phyloP scores from a whole-genome alignment of 2,113 vertebrate genomes.

The Pimephales promelas region DNA sequence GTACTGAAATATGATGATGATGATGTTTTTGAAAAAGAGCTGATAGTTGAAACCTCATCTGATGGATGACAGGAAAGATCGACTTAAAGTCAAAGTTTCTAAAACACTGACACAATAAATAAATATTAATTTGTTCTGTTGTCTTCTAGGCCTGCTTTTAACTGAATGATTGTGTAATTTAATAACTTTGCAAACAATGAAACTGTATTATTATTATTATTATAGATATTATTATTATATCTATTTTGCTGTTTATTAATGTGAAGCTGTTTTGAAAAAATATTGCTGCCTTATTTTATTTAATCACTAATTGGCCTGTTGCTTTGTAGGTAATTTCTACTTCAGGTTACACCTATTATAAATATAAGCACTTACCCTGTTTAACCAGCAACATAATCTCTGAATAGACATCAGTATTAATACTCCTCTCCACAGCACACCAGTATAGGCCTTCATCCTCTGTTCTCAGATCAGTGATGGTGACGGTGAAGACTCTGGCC shows the following conservation, averaged over 20 bases:
- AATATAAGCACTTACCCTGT: constrained; percentile 42
- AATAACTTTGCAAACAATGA: too few species aligned
- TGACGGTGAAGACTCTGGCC: constrained; percentile 58
- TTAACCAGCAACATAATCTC: neutral
- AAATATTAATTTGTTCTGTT: too few species aligned
- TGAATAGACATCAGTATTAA: neutral
- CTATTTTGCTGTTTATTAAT: too few species aligned
- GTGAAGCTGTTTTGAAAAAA: too few species aligned
- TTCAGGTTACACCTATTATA: too few species aligned
- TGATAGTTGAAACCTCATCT: neutral
- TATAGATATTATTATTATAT: too few species aligned
- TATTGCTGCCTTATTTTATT: too few species aligned
- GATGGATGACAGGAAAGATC: neutral
- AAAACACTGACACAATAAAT: neutral
- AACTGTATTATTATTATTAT: too few species aligned
- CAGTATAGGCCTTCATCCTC: constrained; percentile 59
- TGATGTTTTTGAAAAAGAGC: rapidly evolving
- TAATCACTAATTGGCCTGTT: too few species aligned
- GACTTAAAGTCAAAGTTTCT: neutral
- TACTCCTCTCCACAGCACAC: constrained; percentile 48
- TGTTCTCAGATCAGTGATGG: constrained; percentile 61
- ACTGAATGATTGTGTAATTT: too few species aligned
- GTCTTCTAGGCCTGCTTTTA: too few species aligned
- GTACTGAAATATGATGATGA: neutral
- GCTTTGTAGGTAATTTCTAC: too few species aligned